These are phyloP conservation scores for Noctua janthe DNA, from an alignment of 2,888 invertebrate species.

Conservation along the genomic window DNA sequence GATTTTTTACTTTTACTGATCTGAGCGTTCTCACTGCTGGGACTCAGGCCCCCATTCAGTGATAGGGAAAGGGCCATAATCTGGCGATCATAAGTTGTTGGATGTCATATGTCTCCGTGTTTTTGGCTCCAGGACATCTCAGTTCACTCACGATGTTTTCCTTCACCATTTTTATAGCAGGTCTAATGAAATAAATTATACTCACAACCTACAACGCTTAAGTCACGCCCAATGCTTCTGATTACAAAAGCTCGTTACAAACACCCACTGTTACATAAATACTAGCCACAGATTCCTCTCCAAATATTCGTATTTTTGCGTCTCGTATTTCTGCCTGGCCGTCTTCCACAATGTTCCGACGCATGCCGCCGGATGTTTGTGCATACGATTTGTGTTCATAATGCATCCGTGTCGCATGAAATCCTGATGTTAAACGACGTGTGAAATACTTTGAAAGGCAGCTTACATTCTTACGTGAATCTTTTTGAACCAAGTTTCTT, in stretches of 20 bases:
- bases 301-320: conserved; percentile 19
- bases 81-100: not conserved
- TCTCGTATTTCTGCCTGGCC: not conserved
- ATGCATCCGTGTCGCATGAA: conserved; percentile 26
- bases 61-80: not conserved
- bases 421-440: conserved; percentile 6
- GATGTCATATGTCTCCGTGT: not conserved
- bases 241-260: no score
- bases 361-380: conserved; percentile 29
- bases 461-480: not conserved
- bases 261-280: not conserved
- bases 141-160: not conserved
- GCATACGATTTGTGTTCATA: conserved; percentile 44
- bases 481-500: not conserved
- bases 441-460: not conserved
- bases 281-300: not conserved
- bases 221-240: not conserved
- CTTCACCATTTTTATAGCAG: not conserved
- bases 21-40: not conserved
- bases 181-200: not conserved
- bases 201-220: not conserved
- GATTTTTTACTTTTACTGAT: not conserved
- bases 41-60: not conserved
- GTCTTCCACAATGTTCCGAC: not conserved
- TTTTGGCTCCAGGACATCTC: not conserved